phyloP scores from a whole-genome alignment of 2,888 invertebrate genomes.

The Dicyrtomina minuta region DNA sequence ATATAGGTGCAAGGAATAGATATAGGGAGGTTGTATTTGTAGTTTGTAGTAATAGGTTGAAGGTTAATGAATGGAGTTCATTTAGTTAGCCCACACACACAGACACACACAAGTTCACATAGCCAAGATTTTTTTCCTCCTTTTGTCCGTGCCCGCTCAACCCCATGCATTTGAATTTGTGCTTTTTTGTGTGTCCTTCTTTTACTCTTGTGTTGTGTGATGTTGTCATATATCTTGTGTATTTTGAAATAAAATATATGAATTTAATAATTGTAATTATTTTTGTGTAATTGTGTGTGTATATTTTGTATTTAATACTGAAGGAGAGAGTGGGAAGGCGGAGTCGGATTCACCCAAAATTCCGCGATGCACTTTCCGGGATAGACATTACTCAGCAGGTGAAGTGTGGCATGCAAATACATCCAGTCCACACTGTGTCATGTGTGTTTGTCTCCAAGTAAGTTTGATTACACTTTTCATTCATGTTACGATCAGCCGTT shows the following conservation, averaged over 20 bases:
- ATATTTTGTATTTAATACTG: background rate
- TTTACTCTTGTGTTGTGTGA: background rate
- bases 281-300: background rate
- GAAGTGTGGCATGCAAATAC: slow-evolving; percentile 45
- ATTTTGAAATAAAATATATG: no score
- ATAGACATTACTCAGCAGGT: slow-evolving; percentile 47
- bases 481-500: background rate
- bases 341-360: slow-evolving; percentile 33
- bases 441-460: slow-evolving; percentile 49
- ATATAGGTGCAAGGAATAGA: no score
- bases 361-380: slow-evolving; percentile 20
- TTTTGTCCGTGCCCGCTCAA: background rate
- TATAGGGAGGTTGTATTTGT: no score
- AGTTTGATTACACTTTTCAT: slow-evolving; percentile 13
- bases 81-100: no score
- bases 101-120: no score
- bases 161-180: background rate
- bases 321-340: slow-evolving; percentile 40
- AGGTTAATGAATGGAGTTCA: no score
- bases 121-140: background rate
- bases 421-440: slow-evolving; percentile 46
- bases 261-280: no score
- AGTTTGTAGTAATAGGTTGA: no score
- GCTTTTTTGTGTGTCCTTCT: background rate
- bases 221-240: no score